Conservation (phyloP, 2,113 vertebrate genomes). For the Orcinus orca region DNA sequence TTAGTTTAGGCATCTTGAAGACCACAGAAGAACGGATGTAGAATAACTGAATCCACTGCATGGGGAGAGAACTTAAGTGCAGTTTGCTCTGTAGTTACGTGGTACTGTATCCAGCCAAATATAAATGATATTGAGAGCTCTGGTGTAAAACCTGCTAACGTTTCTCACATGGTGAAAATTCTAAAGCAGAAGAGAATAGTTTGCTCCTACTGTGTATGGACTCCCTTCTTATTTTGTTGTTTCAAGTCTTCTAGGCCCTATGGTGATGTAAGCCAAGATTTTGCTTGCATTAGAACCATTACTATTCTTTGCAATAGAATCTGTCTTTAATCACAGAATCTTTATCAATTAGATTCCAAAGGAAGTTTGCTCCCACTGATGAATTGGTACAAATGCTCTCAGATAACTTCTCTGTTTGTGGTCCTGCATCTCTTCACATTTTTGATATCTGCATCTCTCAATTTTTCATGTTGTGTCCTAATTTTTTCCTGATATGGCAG, state of each 20-base stretch:
- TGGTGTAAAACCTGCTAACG: background rate
- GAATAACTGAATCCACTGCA: background rate
- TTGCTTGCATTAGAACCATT: conserved; percentile 1
- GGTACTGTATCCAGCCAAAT: background rate
- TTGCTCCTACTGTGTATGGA: background rate
- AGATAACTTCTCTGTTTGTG: background rate
- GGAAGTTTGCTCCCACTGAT: background rate
- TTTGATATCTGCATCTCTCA: background rate
- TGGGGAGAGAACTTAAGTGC: background rate
- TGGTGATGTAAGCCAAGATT: background rate
- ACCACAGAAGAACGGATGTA: background rate
- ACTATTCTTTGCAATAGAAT: background rate
- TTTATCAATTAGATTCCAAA: background rate
- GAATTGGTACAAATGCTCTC: background rate
- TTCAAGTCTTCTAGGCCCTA: background rate
- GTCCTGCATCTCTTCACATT: background rate
- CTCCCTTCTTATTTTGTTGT: conserved; percentile 21
- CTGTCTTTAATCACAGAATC: background rate
- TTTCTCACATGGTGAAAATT: conserved; percentile 8
- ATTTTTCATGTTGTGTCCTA: background rate
- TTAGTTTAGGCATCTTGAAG: background rate
- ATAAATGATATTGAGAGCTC: background rate
- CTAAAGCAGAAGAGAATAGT: background rate
- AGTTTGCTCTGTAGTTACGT: background rate
- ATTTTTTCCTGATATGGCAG: background rate